Evolutionary conservation across 2,113 vertebrate species (phyloP).

Genomic region (Variabilichromis moorii): DNA sequence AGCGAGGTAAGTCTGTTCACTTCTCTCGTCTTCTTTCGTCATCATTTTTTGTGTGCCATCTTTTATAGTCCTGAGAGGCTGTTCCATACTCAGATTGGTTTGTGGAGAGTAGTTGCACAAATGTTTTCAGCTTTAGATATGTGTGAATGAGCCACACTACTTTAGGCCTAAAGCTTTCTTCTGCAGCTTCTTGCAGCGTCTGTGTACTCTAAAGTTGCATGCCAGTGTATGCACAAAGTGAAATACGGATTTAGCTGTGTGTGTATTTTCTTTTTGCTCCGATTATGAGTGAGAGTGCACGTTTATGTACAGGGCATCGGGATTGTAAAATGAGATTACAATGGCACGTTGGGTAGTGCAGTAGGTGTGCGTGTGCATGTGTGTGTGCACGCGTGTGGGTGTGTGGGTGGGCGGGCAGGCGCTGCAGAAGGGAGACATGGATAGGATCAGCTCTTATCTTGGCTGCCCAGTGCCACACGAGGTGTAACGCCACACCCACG

Average conservation of each 20-base stretch:
- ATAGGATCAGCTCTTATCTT: conserved; percentile 76
- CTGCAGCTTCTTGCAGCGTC: not conserved
- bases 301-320: conserved; percentile 32
- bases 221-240: not conserved
- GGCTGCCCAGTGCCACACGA: conserved; percentile 76
- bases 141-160: not conserved
- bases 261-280: not conserved
- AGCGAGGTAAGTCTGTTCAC: conserved; percentile 55
- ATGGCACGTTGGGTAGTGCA: conserved; percentile 34
- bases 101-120: not conserved
- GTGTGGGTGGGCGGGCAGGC: conserved; percentile 56
- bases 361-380: not conserved
- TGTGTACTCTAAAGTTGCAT: not conserved
- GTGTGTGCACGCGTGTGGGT: conserved; percentile 7
- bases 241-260: conserved; percentile 31
- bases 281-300: conserved; percentile 8
- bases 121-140: not conserved
- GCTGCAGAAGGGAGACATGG: conserved; percentile 61
- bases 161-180: not conserved
- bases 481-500: conserved; percentile 77
- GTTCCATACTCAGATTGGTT: not conserved
- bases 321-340: conserved; percentile 57
- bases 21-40: not conserved
- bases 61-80: not conserved
- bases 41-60: not conserved